phyloP scores from a whole-genome alignment of 2,113 vertebrate genomes.

The Anarrhichthys ocellatus region DNA sequence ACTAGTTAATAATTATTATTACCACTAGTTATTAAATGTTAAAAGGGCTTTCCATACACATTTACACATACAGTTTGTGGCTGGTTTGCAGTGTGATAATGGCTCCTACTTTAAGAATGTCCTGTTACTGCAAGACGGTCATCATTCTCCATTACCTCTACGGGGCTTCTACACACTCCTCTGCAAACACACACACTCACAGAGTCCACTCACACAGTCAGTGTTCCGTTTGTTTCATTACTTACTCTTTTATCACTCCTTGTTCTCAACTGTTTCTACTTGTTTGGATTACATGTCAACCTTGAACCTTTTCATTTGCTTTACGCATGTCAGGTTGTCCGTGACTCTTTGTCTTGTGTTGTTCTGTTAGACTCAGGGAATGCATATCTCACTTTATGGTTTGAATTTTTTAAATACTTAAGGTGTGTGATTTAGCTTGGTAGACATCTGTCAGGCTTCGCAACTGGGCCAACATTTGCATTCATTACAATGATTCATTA shows the following conservation, averaged over 20 bases:
- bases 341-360: constrained; percentile 20
- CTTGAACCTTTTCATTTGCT: constrained; percentile 40
- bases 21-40: neutral
- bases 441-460: constrained; percentile 22
- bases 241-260: neutral
- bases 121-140: constrained; percentile 47
- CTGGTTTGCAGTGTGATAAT: too few relatives aligned
- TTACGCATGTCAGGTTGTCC: constrained; percentile 9
- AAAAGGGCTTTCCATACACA: neutral
- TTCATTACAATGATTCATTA: too few relatives aligned
- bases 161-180: constrained; percentile 10
- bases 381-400: constrained; percentile 6
- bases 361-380: neutral
- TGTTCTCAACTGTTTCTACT: constrained; percentile 27
- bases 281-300: constrained; percentile 22
- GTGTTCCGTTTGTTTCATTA: constrained; percentile 2
- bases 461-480: constrained; percentile 63
- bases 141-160: constrained; percentile 49
- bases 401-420: constrained; percentile 24
- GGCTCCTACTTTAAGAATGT: constrained; percentile 40
- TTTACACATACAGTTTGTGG: too few relatives aligned
- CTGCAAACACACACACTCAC: neutral
- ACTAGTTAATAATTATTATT: neutral
- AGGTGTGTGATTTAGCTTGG: constrained; percentile 43
- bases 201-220: neutral